These are phyloP conservation scores for Bellardia pandia DNA, from an alignment of 2,888 invertebrate species.

Conservation along the genomic window DNA sequence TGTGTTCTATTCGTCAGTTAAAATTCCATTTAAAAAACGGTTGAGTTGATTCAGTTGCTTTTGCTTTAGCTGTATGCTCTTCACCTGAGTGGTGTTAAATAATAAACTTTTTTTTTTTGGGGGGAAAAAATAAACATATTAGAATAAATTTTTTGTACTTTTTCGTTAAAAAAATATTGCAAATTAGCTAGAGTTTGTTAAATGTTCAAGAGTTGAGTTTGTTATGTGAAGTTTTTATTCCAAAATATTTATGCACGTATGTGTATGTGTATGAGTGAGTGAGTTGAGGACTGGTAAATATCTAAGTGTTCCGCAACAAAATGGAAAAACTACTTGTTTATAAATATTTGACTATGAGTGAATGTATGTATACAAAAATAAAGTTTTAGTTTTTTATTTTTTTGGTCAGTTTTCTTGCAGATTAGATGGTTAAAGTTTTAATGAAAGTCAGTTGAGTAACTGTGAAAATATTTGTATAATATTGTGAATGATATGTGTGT, in stretches of 20 bases:
- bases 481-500: background rate
- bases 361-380: constrained; percentile 3
- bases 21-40: background rate
- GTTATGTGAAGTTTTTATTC: constrained; percentile 10
- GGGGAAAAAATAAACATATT: background rate
- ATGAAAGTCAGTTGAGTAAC: constrained; percentile 41
- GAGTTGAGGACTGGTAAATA: constrained; percentile 7
- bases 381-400: constrained; percentile 27
- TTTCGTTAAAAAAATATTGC: background rate
- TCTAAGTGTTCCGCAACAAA: background rate
- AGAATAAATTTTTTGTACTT: background rate
- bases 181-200: constrained; percentile 33
- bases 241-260: background rate
- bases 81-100: constrained; percentile 23
- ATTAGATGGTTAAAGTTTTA: constrained; percentile 56
- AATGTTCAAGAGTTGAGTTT: constrained; percentile 41
- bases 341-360: background rate
- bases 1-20: background rate
- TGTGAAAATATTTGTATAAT: background rate
- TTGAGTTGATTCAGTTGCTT: constrained; percentile 6
- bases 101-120: constrained; percentile 10
- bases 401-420: constrained; percentile 6
- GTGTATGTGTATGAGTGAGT: background rate
- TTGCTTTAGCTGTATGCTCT: background rate
- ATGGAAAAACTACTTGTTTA: background rate